These are phyloP conservation scores for Ferrisia virgata DNA, from an alignment of 2,888 invertebrate species.

Conservation along the genomic window DNA sequence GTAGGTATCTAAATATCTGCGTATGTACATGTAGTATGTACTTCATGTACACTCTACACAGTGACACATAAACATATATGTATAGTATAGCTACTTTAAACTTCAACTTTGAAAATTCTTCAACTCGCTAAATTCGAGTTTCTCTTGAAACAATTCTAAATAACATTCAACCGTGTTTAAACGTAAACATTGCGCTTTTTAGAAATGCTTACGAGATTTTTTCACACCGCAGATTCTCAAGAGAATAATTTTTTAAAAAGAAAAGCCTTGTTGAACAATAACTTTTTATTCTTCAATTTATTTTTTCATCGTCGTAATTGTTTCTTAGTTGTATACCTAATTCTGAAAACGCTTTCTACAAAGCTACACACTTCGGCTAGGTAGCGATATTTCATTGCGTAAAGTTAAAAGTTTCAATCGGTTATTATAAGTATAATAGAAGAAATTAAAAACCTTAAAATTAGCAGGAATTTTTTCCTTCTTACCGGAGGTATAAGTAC, in stretches of 20 bases:
- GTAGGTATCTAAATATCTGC: too few relatives aligned
- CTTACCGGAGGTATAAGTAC: too few relatives aligned
- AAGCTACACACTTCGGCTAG: neutral
- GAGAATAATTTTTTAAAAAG: neutral
- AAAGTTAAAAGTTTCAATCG: neutral
- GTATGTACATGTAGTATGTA: too few relatives aligned
- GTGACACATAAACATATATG: too few relatives aligned
- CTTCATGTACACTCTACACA: too few relatives aligned
- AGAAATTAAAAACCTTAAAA: neutral
- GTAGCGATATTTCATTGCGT: neutral
- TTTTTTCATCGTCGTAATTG: neutral
- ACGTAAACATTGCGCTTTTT: neutral
- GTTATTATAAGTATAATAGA: too few relatives aligned
- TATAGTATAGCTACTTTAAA: too few relatives aligned
- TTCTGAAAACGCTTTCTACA: neutral
- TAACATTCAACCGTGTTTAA: neutral
- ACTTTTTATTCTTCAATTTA: neutral
- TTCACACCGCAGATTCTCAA: neutral
- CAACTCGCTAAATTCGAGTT: neutral
- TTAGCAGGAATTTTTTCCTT: too few relatives aligned
- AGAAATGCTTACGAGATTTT: neutral
- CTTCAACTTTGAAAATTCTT: neutral
- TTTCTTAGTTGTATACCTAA: neutral
- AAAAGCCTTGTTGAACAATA: neutral
- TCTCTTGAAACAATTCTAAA: neutral